Base-by-base conservation (phyloP, 1,140 invertebrate species). In the Spodoptera litura region DNA sequence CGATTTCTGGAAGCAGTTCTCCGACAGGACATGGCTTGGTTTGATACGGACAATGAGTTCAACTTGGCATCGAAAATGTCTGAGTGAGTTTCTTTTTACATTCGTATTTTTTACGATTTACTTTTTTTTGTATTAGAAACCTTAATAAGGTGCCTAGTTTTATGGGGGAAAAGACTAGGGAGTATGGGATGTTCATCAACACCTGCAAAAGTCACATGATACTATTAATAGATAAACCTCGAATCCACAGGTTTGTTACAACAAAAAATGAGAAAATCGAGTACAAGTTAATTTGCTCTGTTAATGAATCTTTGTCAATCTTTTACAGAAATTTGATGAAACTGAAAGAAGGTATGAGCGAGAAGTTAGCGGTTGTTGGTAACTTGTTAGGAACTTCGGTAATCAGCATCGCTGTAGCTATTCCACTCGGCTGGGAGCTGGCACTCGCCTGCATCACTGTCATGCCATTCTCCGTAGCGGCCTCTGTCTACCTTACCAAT, bases 11-110 rank as follows among this genome's bases (percentile, higher is more conserved):
- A 96, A 82, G 95, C 97, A 2, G 96, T 98, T 0, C 94, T 99
- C 15, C 95, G 97, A 27, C 98, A 99, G 91, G 98, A 99, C 84
- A 98, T 99, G 94, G 95, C 96, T 13, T 99, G 98, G 98, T 99
- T 98, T 91, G 98, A 99, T 87, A 96, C 96, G 0, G 96, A 98
- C 82, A 96, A 97, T 58, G 97, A 97, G 62, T 98, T 98, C 81
- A 98, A 98, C 91, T 97, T 99, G 86, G 98, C 98, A 61, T 97
- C 97, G 27, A 96, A 97, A 93, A 96, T 99, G 86, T 96, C 98
- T 8, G 98, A 99, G 98, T 99, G 95, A 96, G 97, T 91, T 80
- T 66, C 9, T 5, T n/a, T 0, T 52, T 95, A 80, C 78, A 35
- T 20, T 27, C 74, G 15, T 44, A 38, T 11, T 35, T 6, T n/a